Evolutionary conservation across 2,113 vertebrate genomes (phyloP).

Genomic region (Syngnathus scovelli): DNA sequence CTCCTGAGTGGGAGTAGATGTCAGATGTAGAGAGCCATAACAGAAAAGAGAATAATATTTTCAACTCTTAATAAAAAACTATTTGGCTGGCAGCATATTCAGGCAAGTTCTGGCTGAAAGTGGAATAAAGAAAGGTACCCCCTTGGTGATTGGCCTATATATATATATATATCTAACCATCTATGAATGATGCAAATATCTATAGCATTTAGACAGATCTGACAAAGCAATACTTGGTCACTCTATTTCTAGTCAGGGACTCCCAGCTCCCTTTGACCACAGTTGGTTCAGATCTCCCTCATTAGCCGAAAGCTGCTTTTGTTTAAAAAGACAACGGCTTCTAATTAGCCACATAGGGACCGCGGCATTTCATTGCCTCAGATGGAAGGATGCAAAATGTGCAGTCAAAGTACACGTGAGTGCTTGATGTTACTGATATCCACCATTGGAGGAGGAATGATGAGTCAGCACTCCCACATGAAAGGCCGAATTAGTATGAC

Average conservation of each 20-base stretch:
- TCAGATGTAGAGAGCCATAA: constrained; percentile 19
- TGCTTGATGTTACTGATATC: constrained; percentile 43
- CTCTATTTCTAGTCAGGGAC: constrained; percentile 17
- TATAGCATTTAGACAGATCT: constrained; percentile 44
- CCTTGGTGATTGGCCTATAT: background rate
- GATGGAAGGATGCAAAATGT: constrained; percentile 17
- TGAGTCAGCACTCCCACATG: constrained; percentile 62
- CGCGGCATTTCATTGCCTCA: constrained; percentile 13
- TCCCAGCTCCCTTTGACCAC: constrained; percentile 32
- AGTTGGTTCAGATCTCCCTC: constrained; percentile 43
- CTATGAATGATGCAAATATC: constrained; percentile 38
- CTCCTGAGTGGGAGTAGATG: constrained; percentile 14
- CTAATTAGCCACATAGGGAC: constrained; percentile 34
- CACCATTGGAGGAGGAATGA: constrained; percentile 40
- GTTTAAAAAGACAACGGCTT: constrained; percentile 15
- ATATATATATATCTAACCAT: no score
- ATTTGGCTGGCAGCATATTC: background rate
- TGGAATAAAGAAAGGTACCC: no score
- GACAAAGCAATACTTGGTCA: constrained; percentile 35
- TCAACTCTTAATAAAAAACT: background rate
- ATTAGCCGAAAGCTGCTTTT: constrained; percentile 31
- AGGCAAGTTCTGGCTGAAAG: background rate
- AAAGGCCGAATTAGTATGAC: constrained; percentile 52
- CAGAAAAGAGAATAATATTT: background rate
- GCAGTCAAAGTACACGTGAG: constrained; percentile 27